Evolutionary conservation across 1,140 invertebrate species (phyloP), one percentile per base, ranked within the genome.

Genomic region (Colletes gigas): DNA sequence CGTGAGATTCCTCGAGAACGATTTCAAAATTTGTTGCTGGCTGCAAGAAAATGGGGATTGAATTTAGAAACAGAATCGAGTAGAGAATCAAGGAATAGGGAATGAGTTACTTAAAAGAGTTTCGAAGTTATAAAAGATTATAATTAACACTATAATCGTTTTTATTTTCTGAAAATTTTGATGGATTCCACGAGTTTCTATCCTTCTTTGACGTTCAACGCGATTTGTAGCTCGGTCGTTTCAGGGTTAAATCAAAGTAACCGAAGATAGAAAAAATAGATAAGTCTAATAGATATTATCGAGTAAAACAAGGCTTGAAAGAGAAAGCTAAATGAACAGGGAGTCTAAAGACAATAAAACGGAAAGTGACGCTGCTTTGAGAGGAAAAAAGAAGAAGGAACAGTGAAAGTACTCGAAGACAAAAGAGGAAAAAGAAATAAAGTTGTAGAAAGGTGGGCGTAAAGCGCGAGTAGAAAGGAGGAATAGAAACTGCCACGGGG

Each of bases 381-480:
- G n/a, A 50, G 57, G 9, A 30, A 50, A 72, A 47, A 30, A 21
- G 44, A 8, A 52, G 21, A 41, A 52, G 39, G 17, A 19, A 15
- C 19, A 15, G 71, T 52, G 71, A 74, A 52, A 74, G 47, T 59
- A 39, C 10, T 4, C n/a, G 19, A 17, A 44, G 19, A 52, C 44
- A 50, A 62, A 62, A 47, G 47, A 63, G 63, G 71, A 57, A 71
- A 59, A 15, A 3, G 4, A 41, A 15, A 21, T n/a, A 55, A n/a
- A n/a, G 7, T 1, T 57, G 0, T 14, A 21, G 54, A 71, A 44
- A 59, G 41, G 39, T n/a, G 54, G 55, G 10, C 30, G 68, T 52
- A 19, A 41, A 9, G 30, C 12, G n/a, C n/a, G 52, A 70, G 14
- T 70, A 70, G 52, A 70, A 69, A 69, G 50, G 50, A 17, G 17